Base-by-base conservation (phyloP, 2,797 vertebrate genomes). In the Champsocephalus esox region DNA sequence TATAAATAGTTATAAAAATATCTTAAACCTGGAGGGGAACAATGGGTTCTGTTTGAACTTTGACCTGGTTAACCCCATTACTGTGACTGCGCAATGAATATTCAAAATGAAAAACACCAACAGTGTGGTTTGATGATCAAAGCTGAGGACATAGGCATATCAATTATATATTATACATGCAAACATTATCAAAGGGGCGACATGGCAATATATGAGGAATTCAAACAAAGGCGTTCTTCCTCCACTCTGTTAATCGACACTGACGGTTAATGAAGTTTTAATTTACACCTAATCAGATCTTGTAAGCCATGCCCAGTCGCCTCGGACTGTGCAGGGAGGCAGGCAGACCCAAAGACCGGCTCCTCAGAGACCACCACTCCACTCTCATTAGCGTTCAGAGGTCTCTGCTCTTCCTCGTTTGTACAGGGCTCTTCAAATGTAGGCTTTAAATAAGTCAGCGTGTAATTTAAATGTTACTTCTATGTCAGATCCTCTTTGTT, bases 211-310 rank as follows among this genome's bases (percentile, higher is more conserved):
- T 76, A 67, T 52, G 57, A 82, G 83, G 79, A 83, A 77, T 84
- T 86, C 64, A 84, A 91, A 93, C 91, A 92, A 93, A 92, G 87
- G 81, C 81, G 8, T 79, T 85, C 83, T 74, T 74, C 65, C 45
- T 52, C 58, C 50, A 14, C 66, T 85, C 63, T 78, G 75, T 81
- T 94, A 94, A 95, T 94, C 62, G 50, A 61, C 84, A 75, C 77
- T 91, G 93, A 94, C 94, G 88, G 67, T 92, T 91, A 93, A 94
- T 94, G 90, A 94, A 94, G 94, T 92, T 95, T 95, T 95, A 93
- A 95, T 95, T 95, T 94, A 92, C 93, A 94, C 92, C 94, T 94
- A 93, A 95, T 96, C 94, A 94, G 83, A 94, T 95, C 92, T 88
- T 90, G 91, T 95, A 93, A 94, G 83, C 89, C 93, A 94, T 93